Evolutionary conservation across 2,113 vertebrate species (phyloP), one percentile per base, ranked within the genome.

Genomic region (Megaceryle torquata): DNA sequence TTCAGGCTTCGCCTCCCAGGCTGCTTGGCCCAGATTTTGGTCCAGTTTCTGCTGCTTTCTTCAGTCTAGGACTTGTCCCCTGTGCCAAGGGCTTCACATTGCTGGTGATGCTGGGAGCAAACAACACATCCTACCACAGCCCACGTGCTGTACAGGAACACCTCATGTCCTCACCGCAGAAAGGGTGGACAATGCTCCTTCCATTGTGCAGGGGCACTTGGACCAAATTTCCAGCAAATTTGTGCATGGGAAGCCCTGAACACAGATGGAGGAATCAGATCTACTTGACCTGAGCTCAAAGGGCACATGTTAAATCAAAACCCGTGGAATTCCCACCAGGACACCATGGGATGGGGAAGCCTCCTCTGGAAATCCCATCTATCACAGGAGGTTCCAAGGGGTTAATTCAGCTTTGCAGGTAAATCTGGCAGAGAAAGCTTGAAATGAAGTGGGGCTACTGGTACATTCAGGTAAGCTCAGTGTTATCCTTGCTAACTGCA

Each of bases 11-110:
- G 3, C 24, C 41, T 22, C 9, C 39, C 35, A 18, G 28, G 53
- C 53, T 69, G 43, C 39, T 72, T 5, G n/a, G 59, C 28, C 57
- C 67, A 76, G 33, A 12, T 43, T 67, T 84, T 74, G 33, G 83
- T 78, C 60, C 33, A 19, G 15, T 31, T 84, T 51, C 72, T 84
- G 43, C 79, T 63, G 48, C 50, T 71, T 54, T 71, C 6, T 28
- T 7, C 20, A n/a, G 5, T 14, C 24, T 39, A 44, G 57, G 75
- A 44, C 20, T 33, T 1, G 15, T 43, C 15, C 63, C 29, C 44
- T 26, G 60, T 48, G 25, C 31, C 0, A 2, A 69, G 48, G 31
- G 59, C 59, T 82, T 51, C 57, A 6, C 0, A 0, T 13, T 70
- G 24, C 22, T 22, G 16, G 57, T 9, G 57, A 26, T 25, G 35